Evolutionary conservation across 1,140 invertebrate genomes (phyloP).

Genomic region (Papilio glaucus): DNA sequence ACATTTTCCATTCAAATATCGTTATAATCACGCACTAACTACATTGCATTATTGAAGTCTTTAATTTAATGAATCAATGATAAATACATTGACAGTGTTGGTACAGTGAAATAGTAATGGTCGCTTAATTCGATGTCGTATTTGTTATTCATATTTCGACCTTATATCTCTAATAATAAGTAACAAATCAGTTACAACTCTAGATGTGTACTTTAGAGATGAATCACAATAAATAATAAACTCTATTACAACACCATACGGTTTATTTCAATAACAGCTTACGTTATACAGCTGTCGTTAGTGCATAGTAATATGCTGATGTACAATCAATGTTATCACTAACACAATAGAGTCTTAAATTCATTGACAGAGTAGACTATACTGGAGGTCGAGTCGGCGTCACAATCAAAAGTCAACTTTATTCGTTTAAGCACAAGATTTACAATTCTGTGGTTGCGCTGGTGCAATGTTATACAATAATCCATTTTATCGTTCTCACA

Average conservation of each 20-base stretch:
- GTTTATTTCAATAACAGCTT: neutral
- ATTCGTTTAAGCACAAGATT: conserved; percentile 21
- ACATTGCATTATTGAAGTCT: conserved; percentile 11
- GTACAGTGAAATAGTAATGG: neutral
- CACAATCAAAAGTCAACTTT: neutral
- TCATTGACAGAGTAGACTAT: neutral
- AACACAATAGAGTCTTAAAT: conserved; percentile 7
- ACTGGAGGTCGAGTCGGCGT: neutral
- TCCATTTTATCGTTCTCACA: too few relatives aligned
- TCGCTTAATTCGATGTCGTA: neutral
- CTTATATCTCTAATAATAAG: neutral
- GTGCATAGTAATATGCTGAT: neutral
- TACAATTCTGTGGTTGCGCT: conserved; percentile 65
- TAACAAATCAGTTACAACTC: neutral
- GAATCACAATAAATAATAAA: neutral
- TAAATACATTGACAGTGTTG: neutral
- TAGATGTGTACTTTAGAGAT: neutral
- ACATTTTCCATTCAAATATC: neutral
- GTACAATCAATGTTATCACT: neutral
- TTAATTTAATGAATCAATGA: neutral
- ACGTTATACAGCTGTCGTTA: neutral
- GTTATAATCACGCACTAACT: neutral
- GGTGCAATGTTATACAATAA: neutral
- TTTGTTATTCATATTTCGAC: neutral
- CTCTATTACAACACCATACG: neutral